Base-by-base conservation (phyloP, 2,888 invertebrate genomes). In the Eledone cirrhosa region DNA sequence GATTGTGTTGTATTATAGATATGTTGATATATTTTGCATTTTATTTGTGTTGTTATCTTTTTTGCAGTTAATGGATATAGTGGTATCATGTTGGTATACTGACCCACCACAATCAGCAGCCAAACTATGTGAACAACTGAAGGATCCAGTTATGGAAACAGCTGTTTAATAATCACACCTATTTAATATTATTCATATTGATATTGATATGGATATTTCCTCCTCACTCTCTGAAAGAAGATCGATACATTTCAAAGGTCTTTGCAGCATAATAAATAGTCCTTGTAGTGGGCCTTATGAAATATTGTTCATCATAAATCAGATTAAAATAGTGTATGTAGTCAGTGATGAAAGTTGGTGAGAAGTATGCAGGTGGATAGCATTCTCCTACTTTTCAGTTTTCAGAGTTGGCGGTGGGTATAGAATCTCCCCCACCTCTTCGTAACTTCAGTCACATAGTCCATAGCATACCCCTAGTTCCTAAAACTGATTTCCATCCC, bases 91-190 rank as follows among this genome's bases (percentile, higher is more conserved):
- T 77, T 88, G 88, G 88, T 78, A 87, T n/a, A 80, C 80, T 24
- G 87, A 87, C 67, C 79, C 82, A 67, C 88, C 88, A 5, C 88
- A 87, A 11, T 82, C 86, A 16, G 84, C 87, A 0, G 83, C 86
- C 14, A 84, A 85, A 74, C 83, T 88, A 13, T 85, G 87, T 24
- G 83, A 85, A 79, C 85, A 87, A 74, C 81, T 88, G 31, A 85
- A 84, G 33, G 88, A 87, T 80, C 85, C 85, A 8, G 85, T 88
- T 13, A 86, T 85, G 22, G 88, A 88, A 81, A 88, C 88, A 22
- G 87, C 86, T 75, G 79, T 88, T 11, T 88, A 24, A 72, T 41
- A 41, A 41, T 41, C 41, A 41, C 5, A 29, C 2, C 8, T 41
- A 41, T 41, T 41, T 41, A 41, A 41, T 41, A 41, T 41, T 8